Conservation (phyloP, 2,113 vertebrate species). For the Columba livia region DNA sequence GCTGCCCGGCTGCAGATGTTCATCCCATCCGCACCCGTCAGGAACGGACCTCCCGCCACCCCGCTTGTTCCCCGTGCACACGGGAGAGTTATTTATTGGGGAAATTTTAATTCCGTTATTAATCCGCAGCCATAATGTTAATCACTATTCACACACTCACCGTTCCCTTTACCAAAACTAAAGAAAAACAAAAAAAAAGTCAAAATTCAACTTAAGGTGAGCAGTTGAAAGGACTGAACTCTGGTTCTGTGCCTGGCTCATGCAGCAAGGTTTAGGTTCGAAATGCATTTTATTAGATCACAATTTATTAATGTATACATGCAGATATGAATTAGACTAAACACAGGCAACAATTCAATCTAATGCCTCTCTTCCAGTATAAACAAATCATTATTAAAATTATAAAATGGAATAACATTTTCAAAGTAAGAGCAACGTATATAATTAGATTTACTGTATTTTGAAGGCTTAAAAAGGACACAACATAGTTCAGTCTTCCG, state of each 20-base stretch:
- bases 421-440: constrained; percentile 71
- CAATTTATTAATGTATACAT: constrained; percentile 56
- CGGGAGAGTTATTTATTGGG: background rate
- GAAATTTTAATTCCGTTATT: background rate
- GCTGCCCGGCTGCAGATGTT: constrained; percentile 46
- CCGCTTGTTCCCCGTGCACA: rapidly evolving
- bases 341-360: constrained; percentile 60
- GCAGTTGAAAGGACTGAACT: background rate
- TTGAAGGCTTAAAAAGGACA: constrained; percentile 65
- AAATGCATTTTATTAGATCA: background rate
- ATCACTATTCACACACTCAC: background rate
- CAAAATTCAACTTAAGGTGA: constrained; percentile 17
- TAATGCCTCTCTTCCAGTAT: constrained; percentile 57
- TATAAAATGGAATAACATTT: constrained; percentile 69
- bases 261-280: constrained; percentile 8
- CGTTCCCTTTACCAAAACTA: background rate
- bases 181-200: background rate
- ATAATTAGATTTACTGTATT: constrained; percentile 76
- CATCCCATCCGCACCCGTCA: background rate
- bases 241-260: background rate
- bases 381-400: constrained; percentile 76
- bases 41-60: background rate
- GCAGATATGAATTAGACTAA: constrained; percentile 68
- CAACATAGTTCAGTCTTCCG: constrained; percentile 63
- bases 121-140: background rate